A percentile compares a stretch with the other conserved stretches of the same genome.
Conservation (phyloP, 2,797 vertebrate species). For the Cuculus canorus region DNA sequence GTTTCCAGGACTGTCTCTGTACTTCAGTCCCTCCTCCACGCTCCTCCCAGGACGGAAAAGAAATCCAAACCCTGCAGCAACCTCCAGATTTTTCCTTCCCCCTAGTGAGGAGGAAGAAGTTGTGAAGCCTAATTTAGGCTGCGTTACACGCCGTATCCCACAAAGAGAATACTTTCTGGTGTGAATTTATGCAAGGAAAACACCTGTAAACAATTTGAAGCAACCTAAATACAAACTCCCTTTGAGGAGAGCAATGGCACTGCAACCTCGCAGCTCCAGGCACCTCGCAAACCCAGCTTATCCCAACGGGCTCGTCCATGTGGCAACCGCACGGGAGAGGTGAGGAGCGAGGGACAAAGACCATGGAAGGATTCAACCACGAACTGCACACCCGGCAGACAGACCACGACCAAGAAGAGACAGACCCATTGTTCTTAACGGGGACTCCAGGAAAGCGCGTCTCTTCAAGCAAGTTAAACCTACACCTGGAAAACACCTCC, state of each 20-base stretch:
- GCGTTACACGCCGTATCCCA: background rate
- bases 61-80: background rate
- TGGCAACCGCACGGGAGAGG: background rate
- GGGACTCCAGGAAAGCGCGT: background rate
- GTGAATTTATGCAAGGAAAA: constrained; percentile 11
- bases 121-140: constrained; percentile 27
- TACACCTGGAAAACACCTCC: background rate
- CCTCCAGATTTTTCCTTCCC: background rate
- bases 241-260: constrained; percentile 14
- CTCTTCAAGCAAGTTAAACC: background rate
- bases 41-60: background rate
- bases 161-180: background rate
- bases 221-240: background rate
- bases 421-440: background rate
- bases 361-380: background rate
- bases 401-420: background rate
- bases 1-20: background rate
- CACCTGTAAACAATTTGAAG: background rate
- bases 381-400: background rate
- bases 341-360: background rate
- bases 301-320: constrained; percentile 3
- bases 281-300: background rate
- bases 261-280: constrained; percentile 1
- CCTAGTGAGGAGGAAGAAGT: constrained; percentile 21
- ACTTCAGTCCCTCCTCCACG: background rate